Percentiles rank a stretch among this genome's conserved stretches.
phyloP scores from a whole-genome alignment of 2,113 vertebrate species.

The Ailuropoda melanoleuca region DNA sequence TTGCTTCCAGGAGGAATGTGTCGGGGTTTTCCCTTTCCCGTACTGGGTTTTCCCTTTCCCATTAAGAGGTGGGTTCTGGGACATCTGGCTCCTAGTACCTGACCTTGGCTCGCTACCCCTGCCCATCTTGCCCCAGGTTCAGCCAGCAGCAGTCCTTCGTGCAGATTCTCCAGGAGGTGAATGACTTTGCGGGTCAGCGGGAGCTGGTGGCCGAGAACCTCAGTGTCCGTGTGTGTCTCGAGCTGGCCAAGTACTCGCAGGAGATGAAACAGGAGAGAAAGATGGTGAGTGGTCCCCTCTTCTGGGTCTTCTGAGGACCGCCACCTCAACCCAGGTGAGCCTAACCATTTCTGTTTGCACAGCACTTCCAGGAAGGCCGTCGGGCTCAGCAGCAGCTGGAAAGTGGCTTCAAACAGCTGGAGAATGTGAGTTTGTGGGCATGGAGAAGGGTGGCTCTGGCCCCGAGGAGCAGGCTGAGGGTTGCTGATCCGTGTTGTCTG shows the following conservation, averaged over 20 bases:
- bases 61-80: neutral
- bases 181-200: constrained; percentile 93
- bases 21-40: neutral
- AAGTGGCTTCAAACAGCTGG: constrained; percentile 91
- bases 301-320: neutral
- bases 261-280: constrained; percentile 94
- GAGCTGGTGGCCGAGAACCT: constrained; percentile 94
- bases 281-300: constrained; percentile 81
- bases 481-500: neutral
- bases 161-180: constrained; percentile 92
- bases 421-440: constrained; percentile 86
- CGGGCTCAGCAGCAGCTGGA: constrained; percentile 93
- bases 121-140: constrained; percentile 80
- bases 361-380: constrained; percentile 92
- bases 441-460: neutral
- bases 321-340: neutral
- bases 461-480: neutral
- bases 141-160: constrained; percentile 91
- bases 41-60: neutral
- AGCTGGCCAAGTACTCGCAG: constrained; percentile 91
- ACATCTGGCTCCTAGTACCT: neutral
- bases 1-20: neutral
- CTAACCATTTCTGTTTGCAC: neutral
- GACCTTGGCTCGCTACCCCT: neutral
- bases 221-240: constrained; percentile 89